A percentile compares a stretch with the other conserved stretches of the same genome.
phyloP scores from a whole-genome alignment of 2,888 invertebrate genomes.

The Napeogenes sylphis region DNA sequence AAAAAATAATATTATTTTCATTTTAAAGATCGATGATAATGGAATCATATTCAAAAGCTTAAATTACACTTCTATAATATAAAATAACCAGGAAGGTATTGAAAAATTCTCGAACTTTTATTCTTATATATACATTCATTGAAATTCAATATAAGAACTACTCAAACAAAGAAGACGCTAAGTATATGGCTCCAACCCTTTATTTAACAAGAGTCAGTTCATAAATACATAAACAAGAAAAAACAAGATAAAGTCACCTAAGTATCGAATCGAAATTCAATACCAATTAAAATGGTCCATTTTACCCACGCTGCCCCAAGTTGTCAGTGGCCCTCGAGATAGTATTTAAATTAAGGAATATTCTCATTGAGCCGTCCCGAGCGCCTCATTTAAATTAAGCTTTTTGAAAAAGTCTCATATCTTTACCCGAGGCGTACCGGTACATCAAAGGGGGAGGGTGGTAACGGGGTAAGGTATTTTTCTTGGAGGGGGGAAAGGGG shows the following conservation, averaged over 20 bases:
- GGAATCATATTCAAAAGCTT: too few relatives aligned
- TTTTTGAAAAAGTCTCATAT: slow-evolving; percentile 77
- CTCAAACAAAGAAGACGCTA: not conserved
- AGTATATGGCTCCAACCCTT: slow-evolving; percentile 15
- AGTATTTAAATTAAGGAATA: slow-evolving; percentile 76
- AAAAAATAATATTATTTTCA: too few relatives aligned
- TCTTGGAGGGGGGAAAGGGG: slow-evolving; percentile 48
- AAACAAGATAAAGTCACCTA: slow-evolving; percentile 42
- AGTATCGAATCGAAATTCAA: slow-evolving; percentile 72
- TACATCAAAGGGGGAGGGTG: slow-evolving; percentile 68
- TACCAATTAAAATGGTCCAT: slow-evolving; percentile 70
- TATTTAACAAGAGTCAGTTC: slow-evolving; percentile 27
- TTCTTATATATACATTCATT: not conserved
- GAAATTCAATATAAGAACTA: not conserved
- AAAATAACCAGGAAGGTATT: not conserved
- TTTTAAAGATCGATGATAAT: not conserved
- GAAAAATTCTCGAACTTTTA: not conserved
- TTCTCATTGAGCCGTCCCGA: slow-evolving; percentile 70
- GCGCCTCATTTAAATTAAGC: slow-evolving; percentile 77
- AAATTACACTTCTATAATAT: not conserved
- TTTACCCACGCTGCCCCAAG: slow-evolving; percentile 45
- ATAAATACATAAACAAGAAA: slow-evolving; percentile 36
- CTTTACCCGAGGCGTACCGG: slow-evolving; percentile 72
- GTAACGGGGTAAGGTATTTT: slow-evolving; percentile 59
- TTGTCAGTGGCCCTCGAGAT: slow-evolving; percentile 57